Evolutionary conservation across 2,888 invertebrate genomes (phyloP).

Genomic region (Gymnocheta viridis): DNA sequence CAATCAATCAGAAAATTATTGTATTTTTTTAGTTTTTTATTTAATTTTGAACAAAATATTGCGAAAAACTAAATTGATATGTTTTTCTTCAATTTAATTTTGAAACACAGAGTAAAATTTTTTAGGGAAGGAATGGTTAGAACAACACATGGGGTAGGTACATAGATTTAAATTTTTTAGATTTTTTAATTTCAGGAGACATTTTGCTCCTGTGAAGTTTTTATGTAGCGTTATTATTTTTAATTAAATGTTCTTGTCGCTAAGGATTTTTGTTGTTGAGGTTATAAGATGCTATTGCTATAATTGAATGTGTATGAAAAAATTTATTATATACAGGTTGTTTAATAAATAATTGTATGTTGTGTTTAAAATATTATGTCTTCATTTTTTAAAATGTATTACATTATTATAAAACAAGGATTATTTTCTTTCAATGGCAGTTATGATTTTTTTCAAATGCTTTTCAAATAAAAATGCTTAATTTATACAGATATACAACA

Average conservation of each 20-base stretch:
- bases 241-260: slow-evolving; percentile 52
- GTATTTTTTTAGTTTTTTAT: background rate
- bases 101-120: slow-evolving; percentile 25
- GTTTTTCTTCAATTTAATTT: background rate
- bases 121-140: slow-evolving; percentile 58
- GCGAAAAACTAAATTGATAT: background rate
- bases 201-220: background rate
- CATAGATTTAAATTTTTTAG: too few relatives aligned
- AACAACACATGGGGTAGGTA: background rate
- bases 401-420: background rate
- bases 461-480: slow-evolving; percentile 8
- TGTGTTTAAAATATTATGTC: background rate
- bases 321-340: slow-evolving; percentile 56
- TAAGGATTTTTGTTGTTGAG: slow-evolving; percentile 44
- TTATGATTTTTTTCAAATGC: slow-evolving; percentile 38
- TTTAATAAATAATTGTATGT: slow-evolving; percentile 10
- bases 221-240: background rate
- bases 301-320: slow-evolving; percentile 12
- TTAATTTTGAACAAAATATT: slow-evolving; percentile 11
- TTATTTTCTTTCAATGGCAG: slow-evolving; percentile 64
- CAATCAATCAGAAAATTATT: too few relatives aligned
- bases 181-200: background rate
- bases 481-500: slow-evolving; percentile 6
- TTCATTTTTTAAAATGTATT: background rate
- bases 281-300: slow-evolving; percentile 61